Base-by-base conservation (phyloP, 2,888 invertebrate genomes). In the Panorpa germanica region DNA sequence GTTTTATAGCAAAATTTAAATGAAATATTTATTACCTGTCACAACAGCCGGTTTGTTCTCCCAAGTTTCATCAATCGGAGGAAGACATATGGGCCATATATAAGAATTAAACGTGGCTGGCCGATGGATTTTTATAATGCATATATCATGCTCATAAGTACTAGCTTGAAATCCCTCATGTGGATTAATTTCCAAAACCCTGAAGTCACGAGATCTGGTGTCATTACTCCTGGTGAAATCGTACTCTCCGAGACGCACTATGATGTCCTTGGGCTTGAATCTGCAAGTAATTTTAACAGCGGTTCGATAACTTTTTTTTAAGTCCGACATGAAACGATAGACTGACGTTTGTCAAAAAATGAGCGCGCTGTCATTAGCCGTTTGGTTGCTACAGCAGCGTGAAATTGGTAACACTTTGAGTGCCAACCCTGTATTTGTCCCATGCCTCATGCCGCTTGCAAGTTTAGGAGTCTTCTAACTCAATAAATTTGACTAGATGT, bases 31-130 rank as follows among this genome's bases (percentile, higher is more conserved):
- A 42, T 47, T 41, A 65, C 70, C 82, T 32, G 70, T 76, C 10
- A 80, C 72, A 32, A 69, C 59, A 19, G 63, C 77, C 6, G 55
- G 60, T 44, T 67, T 58, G 35, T 70, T 65, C 12, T 65, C 66
- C 41, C 71, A 67, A 4, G 58, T 50, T 23, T 65, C 46, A 2
- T 62, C 65, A 0, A 63, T 42, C 0, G 77, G 74, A 0, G 85
- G 85, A 37, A 86, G 61, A 46, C 85, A 86, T 31, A 83, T 69
- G 0, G 82, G 83, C 75, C 81, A 80, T 29, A 85, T 74, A 43
- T 80, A 81, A 1, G 70, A 65, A 42, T 75, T 75, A 47, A 81
- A 82, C 4, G 65, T 52, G 0, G 74, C 70, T 0, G 72, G 60
- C 6, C 65, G 53, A 36, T 70, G 60, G 29, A 82, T 53, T 41